Base-by-base conservation (phyloP, 2,113 vertebrate genomes). In the Chaetodon auriga region DNA sequence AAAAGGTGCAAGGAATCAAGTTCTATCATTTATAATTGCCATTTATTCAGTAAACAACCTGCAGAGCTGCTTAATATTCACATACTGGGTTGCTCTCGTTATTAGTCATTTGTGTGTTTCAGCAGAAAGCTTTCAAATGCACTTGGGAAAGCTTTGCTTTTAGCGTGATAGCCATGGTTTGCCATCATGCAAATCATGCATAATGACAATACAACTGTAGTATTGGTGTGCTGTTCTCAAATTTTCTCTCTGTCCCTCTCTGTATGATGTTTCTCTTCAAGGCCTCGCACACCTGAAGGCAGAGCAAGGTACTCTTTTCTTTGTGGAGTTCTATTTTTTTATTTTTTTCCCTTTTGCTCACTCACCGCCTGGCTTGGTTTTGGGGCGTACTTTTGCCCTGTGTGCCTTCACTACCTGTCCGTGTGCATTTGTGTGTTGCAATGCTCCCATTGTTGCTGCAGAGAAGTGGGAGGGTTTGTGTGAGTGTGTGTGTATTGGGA, bases 281-380 rank as follows among this genome's bases (percentile, higher is more conserved):
- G 97, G 97, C 94, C 95, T 99, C 90, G 96, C 97, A 86, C 97
- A 99, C 92, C 96, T 99, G 95, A 98, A 98, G 96, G 88, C 96
- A 90, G 97, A 98, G 93, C 97, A 97, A 99, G 97, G 97, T 99
- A 98, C 94, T 84, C 65, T 86, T 77, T 90, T 83, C 85, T 82
- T 63, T 84, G 11, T 76, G 9, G 12, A 68, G 72, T 45, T 73
- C 57, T 78, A 0, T 62, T 68, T 13, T 72, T 72, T 55, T 55
- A 25, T 25, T 58, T 19, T 35, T 16, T 87, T 61, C 76, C 18
- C 16, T 16, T 87, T 61, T 80, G 62, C 63, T 84, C 35, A 35
- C 75, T 54, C 72, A 38, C 65, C 46, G 57, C 81, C 21, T 68
- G 79, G 82, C 79, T 83, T 83, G 71, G 77, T 87, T 90, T 78